Conservation (phyloP, 2,797 vertebrate species). For the Catostomus latipinnis region DNA sequence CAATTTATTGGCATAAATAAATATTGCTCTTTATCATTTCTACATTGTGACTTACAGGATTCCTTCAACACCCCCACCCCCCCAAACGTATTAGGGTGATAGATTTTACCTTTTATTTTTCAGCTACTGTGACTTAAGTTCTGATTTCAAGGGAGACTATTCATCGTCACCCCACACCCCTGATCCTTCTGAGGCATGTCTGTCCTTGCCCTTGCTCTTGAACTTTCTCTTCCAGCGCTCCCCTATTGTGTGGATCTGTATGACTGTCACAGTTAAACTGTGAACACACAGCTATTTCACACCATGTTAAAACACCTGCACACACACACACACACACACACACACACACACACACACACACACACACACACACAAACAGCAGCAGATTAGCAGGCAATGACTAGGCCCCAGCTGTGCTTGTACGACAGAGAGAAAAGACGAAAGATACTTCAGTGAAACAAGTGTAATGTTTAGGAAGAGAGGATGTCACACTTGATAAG, state of each 20-base stretch:
- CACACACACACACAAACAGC: constrained; percentile 13
- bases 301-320: constrained; percentile 28
- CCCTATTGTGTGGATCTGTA: constrained; percentile 4
- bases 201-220: background rate
- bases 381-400: constrained; percentile 34
- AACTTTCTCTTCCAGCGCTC: background rate
- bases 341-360: constrained; percentile 24
- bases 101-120: no score
- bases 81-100: no score
- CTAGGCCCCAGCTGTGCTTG: constrained; percentile 31
- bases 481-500: constrained; percentile 40
- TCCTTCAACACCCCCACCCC: no score
- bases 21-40: background rate
- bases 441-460: constrained; percentile 38
- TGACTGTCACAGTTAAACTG: constrained; percentile 26
- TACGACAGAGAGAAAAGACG: constrained; percentile 16
- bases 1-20: background rate
- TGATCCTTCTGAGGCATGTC: background rate
- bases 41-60: no score
- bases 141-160: background rate
- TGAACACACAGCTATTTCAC: constrained; percentile 30
- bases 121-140: background rate
- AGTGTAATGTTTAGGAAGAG: constrained; percentile 40
- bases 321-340: constrained; percentile 9
- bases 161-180: background rate